These are phyloP conservation scores for Volucella bombylans DNA, from an alignment of 2,888 invertebrate species.

Conservation along the genomic window DNA sequence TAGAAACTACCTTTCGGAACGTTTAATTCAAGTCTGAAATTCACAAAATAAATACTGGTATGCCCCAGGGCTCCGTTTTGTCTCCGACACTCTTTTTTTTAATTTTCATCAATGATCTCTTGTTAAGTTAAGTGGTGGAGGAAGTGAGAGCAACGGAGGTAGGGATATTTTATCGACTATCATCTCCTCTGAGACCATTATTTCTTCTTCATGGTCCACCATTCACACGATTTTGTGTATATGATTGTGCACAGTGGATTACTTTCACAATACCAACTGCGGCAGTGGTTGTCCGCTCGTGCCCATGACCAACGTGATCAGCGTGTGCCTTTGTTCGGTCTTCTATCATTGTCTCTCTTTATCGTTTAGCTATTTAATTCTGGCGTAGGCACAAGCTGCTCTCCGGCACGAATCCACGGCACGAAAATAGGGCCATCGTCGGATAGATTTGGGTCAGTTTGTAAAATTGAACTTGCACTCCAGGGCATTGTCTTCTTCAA, in stretches of 20 bases:
- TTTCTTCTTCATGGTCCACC: conserved; percentile 81
- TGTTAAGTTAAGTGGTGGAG: no score
- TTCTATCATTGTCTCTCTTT: conserved; percentile 96
- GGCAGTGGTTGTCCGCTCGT: conserved; percentile 97
- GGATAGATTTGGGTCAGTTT: conserved; percentile 94
- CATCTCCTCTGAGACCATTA: conserved; percentile 77
- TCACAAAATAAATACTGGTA: no score
- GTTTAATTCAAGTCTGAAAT: no score
- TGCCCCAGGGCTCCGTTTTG: no score
- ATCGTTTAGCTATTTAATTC: conserved; percentile 92
- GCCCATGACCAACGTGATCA: conserved; percentile 98
- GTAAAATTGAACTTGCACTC: conserved; percentile 94
- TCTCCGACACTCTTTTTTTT: no score
- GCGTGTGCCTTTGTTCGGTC: conserved; percentile 99
- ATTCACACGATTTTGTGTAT: conserved; percentile 92
- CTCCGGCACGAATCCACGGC: conserved; percentile 99
- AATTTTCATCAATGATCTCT: no score
- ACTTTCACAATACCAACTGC: conserved; percentile 96
- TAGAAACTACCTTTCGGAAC: no score
- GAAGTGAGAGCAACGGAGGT: conserved; percentile 63
- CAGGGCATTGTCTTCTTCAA: conserved; percentile 97
- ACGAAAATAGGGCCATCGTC: conserved; percentile 99
- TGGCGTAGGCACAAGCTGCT: conserved; percentile 97
- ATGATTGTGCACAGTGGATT: conserved; percentile 90
- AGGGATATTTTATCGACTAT: conserved; percentile 71